Evolutionary conservation across 1,140 invertebrate genomes (phyloP).

Genomic region (Eufriesea mexicana): DNA sequence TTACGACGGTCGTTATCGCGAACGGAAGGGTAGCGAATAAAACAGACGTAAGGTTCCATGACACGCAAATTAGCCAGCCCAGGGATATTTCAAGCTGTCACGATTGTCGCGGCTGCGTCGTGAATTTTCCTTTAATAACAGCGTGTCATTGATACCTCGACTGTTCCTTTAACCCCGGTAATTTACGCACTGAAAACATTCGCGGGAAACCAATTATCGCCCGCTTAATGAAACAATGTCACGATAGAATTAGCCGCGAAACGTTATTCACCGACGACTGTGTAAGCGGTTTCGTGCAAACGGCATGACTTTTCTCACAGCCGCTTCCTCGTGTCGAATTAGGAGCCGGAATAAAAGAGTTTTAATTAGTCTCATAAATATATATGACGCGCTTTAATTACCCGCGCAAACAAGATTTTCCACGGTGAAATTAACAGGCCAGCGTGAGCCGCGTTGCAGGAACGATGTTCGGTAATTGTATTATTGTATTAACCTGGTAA

Average conservation of each 20-base stretch:
- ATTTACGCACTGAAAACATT: neutral
- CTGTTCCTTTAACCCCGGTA: neutral
- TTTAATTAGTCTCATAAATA: neutral
- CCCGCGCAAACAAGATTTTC: neutral
- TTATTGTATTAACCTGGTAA: neutral
- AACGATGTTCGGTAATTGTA: neutral
- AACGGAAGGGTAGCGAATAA: neutral
- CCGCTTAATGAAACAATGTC: neutral
- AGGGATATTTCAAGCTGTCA: neutral
- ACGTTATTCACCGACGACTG: neutral
- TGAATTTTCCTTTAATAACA: neutral
- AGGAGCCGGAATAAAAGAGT: neutral
- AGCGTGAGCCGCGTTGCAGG: neutral
- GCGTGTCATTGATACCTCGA: neutral
- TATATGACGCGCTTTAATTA: neutral
- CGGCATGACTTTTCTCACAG: neutral
- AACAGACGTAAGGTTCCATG: neutral
- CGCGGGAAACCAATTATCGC: neutral
- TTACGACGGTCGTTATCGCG: neutral
- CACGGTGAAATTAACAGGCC: neutral
- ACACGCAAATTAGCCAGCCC: neutral
- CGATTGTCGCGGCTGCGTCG: neutral
- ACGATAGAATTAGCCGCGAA: neutral
- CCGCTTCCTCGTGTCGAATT: neutral
- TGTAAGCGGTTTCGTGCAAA: neutral